These are phyloP conservation scores for Tretioscincus oriximinensis DNA, from an alignment of 2,113 vertebrate genomes.

Conservation along the genomic window DNA sequence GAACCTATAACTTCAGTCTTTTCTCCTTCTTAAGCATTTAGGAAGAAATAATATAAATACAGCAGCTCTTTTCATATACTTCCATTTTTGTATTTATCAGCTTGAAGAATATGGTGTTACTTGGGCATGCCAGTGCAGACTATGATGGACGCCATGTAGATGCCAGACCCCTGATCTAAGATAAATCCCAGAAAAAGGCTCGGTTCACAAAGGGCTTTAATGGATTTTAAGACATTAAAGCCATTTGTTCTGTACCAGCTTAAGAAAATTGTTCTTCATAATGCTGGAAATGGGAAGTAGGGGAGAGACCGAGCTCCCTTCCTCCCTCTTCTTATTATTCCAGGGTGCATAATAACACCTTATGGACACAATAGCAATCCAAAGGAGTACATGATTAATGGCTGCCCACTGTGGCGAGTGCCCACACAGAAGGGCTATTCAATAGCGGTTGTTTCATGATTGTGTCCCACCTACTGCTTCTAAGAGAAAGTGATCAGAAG, in stretches of 20 bases:
- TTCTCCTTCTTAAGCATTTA: too few species aligned
- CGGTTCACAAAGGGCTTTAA: background rate
- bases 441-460: conserved; percentile 2
- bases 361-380: background rate
- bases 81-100: too few species aligned
- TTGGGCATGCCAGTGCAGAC: too few species aligned
- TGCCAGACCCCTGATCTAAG: too few species aligned
- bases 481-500: conserved; percentile 9
- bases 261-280: background rate
- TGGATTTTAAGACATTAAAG: background rate
- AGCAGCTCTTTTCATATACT: too few species aligned
- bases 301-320: background rate
- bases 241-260: background rate
- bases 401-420: background rate
- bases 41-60: too few species aligned
- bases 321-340: rapidly evolving
- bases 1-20: too few species aligned
- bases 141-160: too few species aligned
- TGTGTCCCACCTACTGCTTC: conserved; percentile 27
- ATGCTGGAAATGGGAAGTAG: background rate
- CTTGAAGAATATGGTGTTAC: too few species aligned
- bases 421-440: conserved; percentile 1
- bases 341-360: background rate
- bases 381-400: conserved; percentile 6
- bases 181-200: too few species aligned